Conservation (phyloP, 2,797 vertebrate species). For the Chelon labrosus region DNA sequence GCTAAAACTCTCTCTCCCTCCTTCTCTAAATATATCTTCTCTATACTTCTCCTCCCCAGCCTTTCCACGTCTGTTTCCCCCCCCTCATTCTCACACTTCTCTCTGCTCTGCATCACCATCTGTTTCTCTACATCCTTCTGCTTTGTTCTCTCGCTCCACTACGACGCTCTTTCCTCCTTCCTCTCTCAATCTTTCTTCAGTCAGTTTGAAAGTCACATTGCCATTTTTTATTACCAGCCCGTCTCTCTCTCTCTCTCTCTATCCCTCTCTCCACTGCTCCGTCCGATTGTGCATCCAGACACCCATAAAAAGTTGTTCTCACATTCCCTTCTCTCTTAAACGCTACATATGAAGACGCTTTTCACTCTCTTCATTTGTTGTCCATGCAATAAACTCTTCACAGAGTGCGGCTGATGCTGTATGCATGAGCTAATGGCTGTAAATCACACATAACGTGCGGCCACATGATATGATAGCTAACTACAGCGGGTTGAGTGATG, state of each 20-base stretch:
- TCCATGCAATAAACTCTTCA: background rate
- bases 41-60: slow-evolving; percentile 66
- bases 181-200: slow-evolving; percentile 17
- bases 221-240: slow-evolving; percentile 21
- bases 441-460: too few relatives aligned
- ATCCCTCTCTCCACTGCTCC: slow-evolving; percentile 21
- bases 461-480: too few relatives aligned
- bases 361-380: background rate
- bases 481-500: too few relatives aligned
- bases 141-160: slow-evolving; percentile 55
- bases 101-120: slow-evolving; percentile 64
- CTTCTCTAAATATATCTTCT: slow-evolving; percentile 76
- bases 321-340: slow-evolving; percentile 20
- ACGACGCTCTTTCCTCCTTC: slow-evolving; percentile 26
- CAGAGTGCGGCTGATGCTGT: background rate
- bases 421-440: background rate
- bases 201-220: slow-evolving; percentile 47
- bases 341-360: background rate
- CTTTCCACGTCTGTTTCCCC: slow-evolving; percentile 58
- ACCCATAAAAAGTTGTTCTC: slow-evolving; percentile 37
- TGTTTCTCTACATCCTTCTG: slow-evolving; percentile 63
- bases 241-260: slow-evolving; percentile 15
- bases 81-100: slow-evolving; percentile 74
- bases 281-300: slow-evolving; percentile 13
- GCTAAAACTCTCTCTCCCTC: slow-evolving; percentile 74